Base-by-base conservation (phyloP, 2,888 invertebrate genomes). In the Myopa testacea region DNA sequence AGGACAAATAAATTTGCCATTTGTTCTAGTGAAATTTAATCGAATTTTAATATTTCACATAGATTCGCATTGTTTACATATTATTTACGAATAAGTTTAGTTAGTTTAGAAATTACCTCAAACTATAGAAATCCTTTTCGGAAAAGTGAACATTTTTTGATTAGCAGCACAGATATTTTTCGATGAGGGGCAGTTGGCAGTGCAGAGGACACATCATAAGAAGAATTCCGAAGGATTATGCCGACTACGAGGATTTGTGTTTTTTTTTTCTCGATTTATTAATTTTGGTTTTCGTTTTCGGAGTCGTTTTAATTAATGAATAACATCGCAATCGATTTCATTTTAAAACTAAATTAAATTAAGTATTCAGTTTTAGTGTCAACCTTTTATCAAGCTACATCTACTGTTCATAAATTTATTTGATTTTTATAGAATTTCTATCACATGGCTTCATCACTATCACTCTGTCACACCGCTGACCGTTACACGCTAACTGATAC, bases 381-480 rank as follows among this genome's bases (percentile, higher is more conserved):
- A 10, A 55, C n/a, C 10, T 55, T 55, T 55, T 8, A 16, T 12
- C 1, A 55, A n/a, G 55, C n/a, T 8, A 55, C n/a, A 55, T 8
- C 55, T 55, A 55, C 10, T 55, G 14, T 8, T 16, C 10, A n/a
- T 55, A 55, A n/a, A 55, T 3, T 55, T 55, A 12, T 55, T 16
- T 10, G 55, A 10, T 6, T n/a, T 76, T 73, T 65, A 67, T 58
- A 78, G 58, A 69, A 62, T 78, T 77, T 65, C 71, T 80, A 80
- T 80, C 80, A 80, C 80, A 80, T 75, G 77, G 76, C 65, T 75
- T 67, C 80, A 78, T 80, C 80, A 80, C 78, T 72, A 77, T 74
- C 75, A 69, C 75, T 69, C 40, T 75, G 40, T 63, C 6, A 8
- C 65, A 65, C 65, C 38, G 38, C 65, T 38, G 60, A 60, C 75